Evolutionary conservation across 2,888 invertebrate genomes (phyloP), one percentile per base, ranked within the genome.

Genomic region (Resseliella maxima): DNA sequence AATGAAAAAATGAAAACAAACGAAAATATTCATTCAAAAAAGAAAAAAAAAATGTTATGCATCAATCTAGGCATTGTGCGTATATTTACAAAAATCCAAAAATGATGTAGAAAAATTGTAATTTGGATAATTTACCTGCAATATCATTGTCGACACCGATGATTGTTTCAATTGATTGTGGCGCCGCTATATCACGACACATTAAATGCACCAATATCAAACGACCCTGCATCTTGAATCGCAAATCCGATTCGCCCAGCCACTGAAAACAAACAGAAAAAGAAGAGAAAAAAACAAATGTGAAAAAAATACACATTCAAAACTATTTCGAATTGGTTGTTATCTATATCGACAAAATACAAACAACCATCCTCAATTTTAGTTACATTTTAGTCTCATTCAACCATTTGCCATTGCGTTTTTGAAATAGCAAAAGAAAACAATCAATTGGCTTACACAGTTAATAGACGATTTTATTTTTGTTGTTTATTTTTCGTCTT

Each of bases 161-260:
- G 3, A 38, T 92, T 87, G 92, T 89, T 1, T 92, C 91, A 1
- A 93, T 92, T 0, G 91, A 88, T 38, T 91, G 88, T 50, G 88
- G 88, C 0, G 92, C 90, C 0, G 92, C 92, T 85, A 93, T 92
- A 90, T 96, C 96, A 86, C 95, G 93, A 90, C 97, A 97, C 88
- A 96, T 93, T 87, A 97, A 92, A 88, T 95, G 94, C 18, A 96
- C 95, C 86, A 96, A 92, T 89, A 97, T 94, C 86, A 97, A 93
- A 85, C 96, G 94, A 0, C 97, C 97, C 87, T 96, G 94, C 93
- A 97, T 95, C 88, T 94, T 93, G 46, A 93, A 92, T 36, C 96
- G 94, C 54, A 96, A 92, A 86, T 95, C 95, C 21, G 94, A 92
- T 89, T 96, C 96, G 6, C 97, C 97, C 87, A 95, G 93, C 97